A percentile compares a stretch with the other conserved stretches of the same genome.
Evolutionary conservation across 2,888 invertebrate species (phyloP).

Genomic region (Smittia sp.): DNA sequence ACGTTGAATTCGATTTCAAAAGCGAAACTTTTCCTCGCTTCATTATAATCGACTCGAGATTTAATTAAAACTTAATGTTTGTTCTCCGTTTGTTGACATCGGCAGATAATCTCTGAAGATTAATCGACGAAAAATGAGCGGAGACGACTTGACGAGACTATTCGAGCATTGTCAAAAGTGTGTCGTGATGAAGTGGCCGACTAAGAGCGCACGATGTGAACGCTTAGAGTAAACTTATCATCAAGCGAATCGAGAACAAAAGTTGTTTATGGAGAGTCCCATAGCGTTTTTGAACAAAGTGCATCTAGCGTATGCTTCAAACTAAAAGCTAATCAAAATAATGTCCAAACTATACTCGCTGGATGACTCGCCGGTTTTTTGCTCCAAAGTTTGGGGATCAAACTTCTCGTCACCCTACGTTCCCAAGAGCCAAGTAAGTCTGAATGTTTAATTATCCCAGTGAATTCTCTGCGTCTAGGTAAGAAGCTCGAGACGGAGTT

Average conservation of each 20-base stretch:
- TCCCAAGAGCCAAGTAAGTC: constrained; percentile 27
- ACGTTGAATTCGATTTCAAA: too few relatives aligned
- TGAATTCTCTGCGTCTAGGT: too few relatives aligned
- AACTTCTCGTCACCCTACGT: constrained; percentile 12
- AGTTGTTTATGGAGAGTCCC: neutral
- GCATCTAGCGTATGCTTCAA: neutral
- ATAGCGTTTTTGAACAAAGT: neutral
- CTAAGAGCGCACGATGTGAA: neutral
- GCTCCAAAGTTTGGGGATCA: constrained; percentile 22
- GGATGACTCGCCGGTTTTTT: constrained; percentile 26
- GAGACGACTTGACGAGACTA: neutral
- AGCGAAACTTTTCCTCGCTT: too few relatives aligned
- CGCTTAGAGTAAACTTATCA: neutral
- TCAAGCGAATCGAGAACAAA: neutral
- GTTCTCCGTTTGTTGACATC: too few relatives aligned
- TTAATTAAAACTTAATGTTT: too few relatives aligned
- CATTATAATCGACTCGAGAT: too few relatives aligned
- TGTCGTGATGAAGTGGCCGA: constrained; percentile 29
- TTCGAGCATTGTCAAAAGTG: constrained; percentile 1
- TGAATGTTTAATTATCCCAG: too few relatives aligned
- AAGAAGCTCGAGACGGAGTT: too few relatives aligned
- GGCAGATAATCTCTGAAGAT: too few relatives aligned
- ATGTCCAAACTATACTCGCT: constrained; percentile 16
- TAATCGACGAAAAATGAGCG: neutral
- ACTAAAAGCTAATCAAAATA: constrained; percentile 5